Conservation (phyloP, 2,888 invertebrate genomes). For the Eremobia ochroleuca region DNA sequence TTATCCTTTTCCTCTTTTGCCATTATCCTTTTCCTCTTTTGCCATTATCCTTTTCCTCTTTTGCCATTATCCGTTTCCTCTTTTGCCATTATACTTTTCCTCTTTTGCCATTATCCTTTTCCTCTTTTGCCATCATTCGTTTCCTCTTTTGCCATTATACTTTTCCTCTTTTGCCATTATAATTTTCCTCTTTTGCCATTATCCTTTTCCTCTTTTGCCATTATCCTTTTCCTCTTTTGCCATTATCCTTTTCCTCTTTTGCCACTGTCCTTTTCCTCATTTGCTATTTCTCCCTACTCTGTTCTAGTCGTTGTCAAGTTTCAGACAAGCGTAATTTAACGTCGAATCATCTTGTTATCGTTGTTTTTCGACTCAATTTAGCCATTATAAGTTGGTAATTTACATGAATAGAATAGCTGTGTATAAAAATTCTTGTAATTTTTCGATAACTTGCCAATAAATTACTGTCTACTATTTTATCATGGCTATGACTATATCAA, state of each 20-base stretch:
- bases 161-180: neutral
- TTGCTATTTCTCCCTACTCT: neutral
- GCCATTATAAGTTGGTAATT: neutral
- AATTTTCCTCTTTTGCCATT: no score
- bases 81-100: no score
- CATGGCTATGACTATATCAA: neutral
- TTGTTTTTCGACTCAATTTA: neutral
- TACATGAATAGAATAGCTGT: conserved; percentile 2
- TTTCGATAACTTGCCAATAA: neutral
- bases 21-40: neutral
- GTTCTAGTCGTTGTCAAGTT: neutral
- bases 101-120: neutral
- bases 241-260: neutral
- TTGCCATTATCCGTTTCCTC: neutral
- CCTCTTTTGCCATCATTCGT: neutral
- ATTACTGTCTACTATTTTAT: no score
- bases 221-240: no score
- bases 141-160: no score
- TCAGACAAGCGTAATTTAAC: neutral
- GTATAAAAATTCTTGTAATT: conserved; percentile 4
- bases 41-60: no score
- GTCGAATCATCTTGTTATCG: neutral
- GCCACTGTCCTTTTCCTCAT: no score
- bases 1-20: neutral
- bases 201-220: neutral